Conservation (phyloP, 1,140 invertebrate genomes). For the Teleopsis dalmanni region DNA sequence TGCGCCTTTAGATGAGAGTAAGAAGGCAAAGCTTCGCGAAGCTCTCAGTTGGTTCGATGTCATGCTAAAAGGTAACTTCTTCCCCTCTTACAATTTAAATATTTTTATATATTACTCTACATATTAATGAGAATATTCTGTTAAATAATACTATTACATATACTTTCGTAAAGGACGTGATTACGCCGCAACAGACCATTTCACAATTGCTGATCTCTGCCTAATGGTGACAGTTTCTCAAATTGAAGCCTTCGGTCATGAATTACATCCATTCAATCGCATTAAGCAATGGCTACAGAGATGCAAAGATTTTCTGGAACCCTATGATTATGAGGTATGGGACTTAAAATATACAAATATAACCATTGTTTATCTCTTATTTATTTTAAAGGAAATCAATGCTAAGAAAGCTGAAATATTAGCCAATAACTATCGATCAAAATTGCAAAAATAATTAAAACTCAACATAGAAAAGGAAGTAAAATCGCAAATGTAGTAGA, state of each 20-base stretch:
- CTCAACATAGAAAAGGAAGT: too few relatives aligned
- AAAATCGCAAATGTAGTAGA: too few relatives aligned
- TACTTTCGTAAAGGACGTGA: too few relatives aligned
- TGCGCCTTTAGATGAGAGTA: constrained; percentile 41
- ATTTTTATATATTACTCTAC: too few relatives aligned
- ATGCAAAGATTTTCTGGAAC: constrained; percentile 35
- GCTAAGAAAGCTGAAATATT: constrained; percentile 32
- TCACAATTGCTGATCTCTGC: constrained; percentile 54
- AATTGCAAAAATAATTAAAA: constrained; percentile 3
- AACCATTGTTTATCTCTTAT: neutral
- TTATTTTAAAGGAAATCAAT: constrained; percentile 32
- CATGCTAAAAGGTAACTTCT: constrained; percentile 35
- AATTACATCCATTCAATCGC: constrained; percentile 27
- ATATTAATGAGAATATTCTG: too few relatives aligned
- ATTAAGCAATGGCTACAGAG: constrained; percentile 29
- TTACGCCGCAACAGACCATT: constrained; percentile 34
- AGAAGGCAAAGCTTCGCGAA: constrained; percentile 47
- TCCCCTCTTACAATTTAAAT: too few relatives aligned
- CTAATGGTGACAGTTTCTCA: constrained; percentile 44
- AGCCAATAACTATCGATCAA: constrained; percentile 40
- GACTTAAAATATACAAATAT: neutral
- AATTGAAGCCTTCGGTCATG: constrained; percentile 36
- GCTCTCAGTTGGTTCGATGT: constrained; percentile 35
- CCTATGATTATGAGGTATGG: constrained; percentile 34
- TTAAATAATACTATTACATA: too few relatives aligned